A percentile compares a stretch with the other conserved stretches of the same genome.
Evolutionary conservation across 2,113 vertebrate genomes (phyloP).

Genomic region (Porphyrio hochstetteri): DNA sequence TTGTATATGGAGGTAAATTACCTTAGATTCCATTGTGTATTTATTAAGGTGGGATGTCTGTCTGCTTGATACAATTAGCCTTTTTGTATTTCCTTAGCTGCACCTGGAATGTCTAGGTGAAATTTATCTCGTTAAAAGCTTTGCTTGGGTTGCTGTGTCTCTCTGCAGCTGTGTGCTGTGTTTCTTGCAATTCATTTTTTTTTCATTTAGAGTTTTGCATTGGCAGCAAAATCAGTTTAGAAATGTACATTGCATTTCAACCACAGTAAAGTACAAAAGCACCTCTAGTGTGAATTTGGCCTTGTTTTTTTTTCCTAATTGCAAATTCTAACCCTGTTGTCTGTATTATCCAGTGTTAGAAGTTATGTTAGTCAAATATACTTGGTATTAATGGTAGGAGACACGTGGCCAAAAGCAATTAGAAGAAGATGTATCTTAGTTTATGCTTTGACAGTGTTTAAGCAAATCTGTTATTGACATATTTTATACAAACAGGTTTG

Average conservation of each 20-base stretch:
- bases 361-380: background rate
- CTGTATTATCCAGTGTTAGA: background rate
- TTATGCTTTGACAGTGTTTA: background rate
- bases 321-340: background rate
- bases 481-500: background rate
- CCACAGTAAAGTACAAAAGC: background rate
- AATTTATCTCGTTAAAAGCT: background rate
- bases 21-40: background rate
- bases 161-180: background rate
- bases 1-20: slow-evolving; percentile 93
- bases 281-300: background rate
- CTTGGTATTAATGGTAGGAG: background rate
- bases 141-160: background rate
- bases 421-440: background rate
- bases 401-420: background rate
- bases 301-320: background rate
- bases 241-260: background rate
- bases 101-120: background rate
- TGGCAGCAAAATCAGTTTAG: background rate
- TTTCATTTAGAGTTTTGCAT: background rate
- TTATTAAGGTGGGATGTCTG: background rate
- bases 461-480: background rate
- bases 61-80: background rate
- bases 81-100: background rate
- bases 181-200: background rate